These are phyloP conservation scores for Eudemis profundana DNA, from an alignment of 2,888 invertebrate genomes.

Conservation along the genomic window DNA sequence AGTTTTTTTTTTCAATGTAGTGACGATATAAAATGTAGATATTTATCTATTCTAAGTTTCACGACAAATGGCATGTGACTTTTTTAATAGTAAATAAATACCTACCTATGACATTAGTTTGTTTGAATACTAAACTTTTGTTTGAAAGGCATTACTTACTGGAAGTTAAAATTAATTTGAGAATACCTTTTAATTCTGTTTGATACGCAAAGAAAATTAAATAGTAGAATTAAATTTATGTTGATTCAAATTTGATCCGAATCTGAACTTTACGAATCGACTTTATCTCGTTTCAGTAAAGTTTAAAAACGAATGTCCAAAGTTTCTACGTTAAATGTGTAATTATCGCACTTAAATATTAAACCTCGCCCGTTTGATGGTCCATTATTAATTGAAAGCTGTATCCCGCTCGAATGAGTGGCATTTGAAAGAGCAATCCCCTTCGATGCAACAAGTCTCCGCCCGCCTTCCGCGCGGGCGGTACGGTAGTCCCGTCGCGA, in stretches of 20 bases:
- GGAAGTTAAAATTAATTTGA: too few species aligned
- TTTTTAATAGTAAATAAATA: too few species aligned
- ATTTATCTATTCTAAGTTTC: too few species aligned
- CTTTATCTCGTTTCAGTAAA: neutral
- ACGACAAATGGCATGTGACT: too few species aligned
- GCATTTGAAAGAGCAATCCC: conserved; percentile 69
- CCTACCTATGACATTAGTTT: too few species aligned
- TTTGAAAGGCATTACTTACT: too few species aligned
- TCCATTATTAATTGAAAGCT: conserved; percentile 24
- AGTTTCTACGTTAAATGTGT: neutral
- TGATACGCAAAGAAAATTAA: too few species aligned
- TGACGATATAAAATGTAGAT: too few species aligned
- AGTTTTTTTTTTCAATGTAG: too few species aligned
- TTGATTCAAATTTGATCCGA: neutral
- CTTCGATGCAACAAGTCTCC: conserved; percentile 76
- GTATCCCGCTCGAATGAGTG: conserved; percentile 52
- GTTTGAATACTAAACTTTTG: too few species aligned
- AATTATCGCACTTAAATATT: conserved; percentile 11
- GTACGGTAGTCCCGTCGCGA: conserved; percentile 82
- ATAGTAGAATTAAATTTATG: neutral
- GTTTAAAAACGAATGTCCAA: neutral
- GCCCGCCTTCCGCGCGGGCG: conserved; percentile 48
- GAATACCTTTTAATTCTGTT: too few species aligned
- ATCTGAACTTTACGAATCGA: neutral
- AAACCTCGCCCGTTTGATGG: conserved; percentile 18